Evolutionary conservation across 2,113 vertebrate species (phyloP).

Genomic region (Gopherus evgoodei): DNA sequence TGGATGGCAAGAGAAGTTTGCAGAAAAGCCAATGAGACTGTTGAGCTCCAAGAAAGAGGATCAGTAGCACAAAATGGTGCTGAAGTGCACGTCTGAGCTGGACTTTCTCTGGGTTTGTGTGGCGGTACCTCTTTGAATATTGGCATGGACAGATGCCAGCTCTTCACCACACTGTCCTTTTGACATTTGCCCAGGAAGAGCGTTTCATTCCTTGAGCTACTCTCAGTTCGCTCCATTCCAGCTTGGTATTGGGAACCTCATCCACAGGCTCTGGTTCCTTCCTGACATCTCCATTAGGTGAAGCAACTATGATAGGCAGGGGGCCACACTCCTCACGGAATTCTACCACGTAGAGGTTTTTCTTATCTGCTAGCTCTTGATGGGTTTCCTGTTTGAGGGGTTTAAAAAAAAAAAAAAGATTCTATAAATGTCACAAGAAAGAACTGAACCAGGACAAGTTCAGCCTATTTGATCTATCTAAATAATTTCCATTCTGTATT

Average conservation of each 20-base stretch:
- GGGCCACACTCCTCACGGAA: constrained; percentile 86
- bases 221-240: constrained; percentile 91
- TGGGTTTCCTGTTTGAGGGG: constrained; percentile 86
- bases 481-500: not conserved
- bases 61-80: not conserved
- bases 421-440: not conserved
- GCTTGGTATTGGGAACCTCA: constrained; percentile 81
- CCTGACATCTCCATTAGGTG: constrained; percentile 70
- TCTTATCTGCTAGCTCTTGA: constrained; percentile 86
- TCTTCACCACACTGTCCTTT: constrained; percentile 80
- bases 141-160: fast-evolving
- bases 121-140: not conserved
- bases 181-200: constrained; percentile 85
- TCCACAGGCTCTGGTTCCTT: constrained; percentile 81
- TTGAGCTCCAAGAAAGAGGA: not conserved
- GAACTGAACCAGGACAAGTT: too few relatives aligned
- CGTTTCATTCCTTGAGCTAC: constrained; percentile 82
- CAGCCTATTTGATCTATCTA: not conserved
- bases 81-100: not conserved
- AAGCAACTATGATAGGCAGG: constrained; percentile 88
- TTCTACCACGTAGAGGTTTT: constrained; percentile 91
- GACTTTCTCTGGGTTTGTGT: not conserved
- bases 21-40: not conserved
- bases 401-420: not conserved
- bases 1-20: not conserved